Base-by-base conservation (phyloP, 2,888 invertebrate species). In the Andrena bicolor region DNA sequence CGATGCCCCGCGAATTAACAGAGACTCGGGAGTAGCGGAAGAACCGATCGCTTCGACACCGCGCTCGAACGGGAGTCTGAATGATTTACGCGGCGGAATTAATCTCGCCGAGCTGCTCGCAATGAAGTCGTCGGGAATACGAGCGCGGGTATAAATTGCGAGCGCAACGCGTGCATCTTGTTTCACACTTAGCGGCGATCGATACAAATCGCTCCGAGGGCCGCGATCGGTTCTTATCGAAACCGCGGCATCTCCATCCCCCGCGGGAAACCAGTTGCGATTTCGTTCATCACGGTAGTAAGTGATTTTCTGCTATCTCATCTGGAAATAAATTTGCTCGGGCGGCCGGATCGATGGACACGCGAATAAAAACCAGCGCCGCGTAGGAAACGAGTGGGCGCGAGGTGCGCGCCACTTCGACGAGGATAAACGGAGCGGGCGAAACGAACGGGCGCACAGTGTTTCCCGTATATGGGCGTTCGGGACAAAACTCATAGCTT, bases 281-380 rank as follows among this genome's bases (percentile, higher is more conserved):
- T 56, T 74, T 64, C 49, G 56, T 49, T 32, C 48, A 64, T 53
- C 35, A 16, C 3, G 5, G 2, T 1, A 30, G 28, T 23, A 70
- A 69, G 49, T 28, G 64, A 76, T 76, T 76, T 70, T 30, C 28
- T 35, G 76, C 64, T 8, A 10, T 64, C 64, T 69, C 76, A 30
- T 69, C 64, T 64, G 49, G 35, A 35, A 49, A 51, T 35, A 30
- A 76, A 1, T 70, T 76, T 61, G 26, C 60, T 3, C 30, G 10
- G 16, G 3, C 6, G 58, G 26, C 30, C 65, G 16, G 70, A 65
- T 65, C 51, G 32, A 30, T 2, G 30, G 10, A n/a, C 10, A 5
- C 3, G 23, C 23, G 13, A 23, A 53, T 8, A 51, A 53, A 56
- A 53, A 20, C 8, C n/a, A 8, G 13, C n/a, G n/a, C 16, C 35